A percentile compares a stretch with the other conserved stretches of the same genome.
Conservation (phyloP, 2,797 vertebrate species). For the Danio aesculapii region DNA sequence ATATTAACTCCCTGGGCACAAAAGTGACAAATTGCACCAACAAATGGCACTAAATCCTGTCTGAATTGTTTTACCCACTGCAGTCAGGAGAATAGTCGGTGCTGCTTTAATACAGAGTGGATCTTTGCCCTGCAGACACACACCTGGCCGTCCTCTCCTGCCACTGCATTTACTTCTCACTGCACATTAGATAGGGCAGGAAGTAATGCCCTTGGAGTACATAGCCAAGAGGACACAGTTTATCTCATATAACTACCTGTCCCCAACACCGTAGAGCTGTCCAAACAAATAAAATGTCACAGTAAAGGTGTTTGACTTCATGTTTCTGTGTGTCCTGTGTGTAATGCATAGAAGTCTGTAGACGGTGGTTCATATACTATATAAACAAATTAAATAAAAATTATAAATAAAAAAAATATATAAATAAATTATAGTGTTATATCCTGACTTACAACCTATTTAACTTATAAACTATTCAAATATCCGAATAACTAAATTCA, state of each 20-base stretch:
- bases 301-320: slow-evolving; percentile 61
- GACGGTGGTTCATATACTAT: background rate
- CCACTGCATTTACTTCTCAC: slow-evolving; percentile 56
- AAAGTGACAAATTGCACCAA: slow-evolving; percentile 34
- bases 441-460: background rate
- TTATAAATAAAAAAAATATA: no score
- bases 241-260: slow-evolving; percentile 71
- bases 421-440: no score
- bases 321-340: slow-evolving; percentile 37
- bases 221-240: slow-evolving; percentile 65
- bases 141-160: slow-evolving; percentile 57
- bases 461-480: no score
- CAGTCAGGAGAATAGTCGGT: slow-evolving; percentile 57
- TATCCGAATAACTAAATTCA: no score
- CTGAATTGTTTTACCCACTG: slow-evolving; percentile 49
- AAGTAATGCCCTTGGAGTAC: slow-evolving; percentile 63
- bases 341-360: slow-evolving; percentile 18
- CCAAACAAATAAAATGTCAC: slow-evolving; percentile 63
- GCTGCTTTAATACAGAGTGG: slow-evolving; percentile 56
- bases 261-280: slow-evolving; percentile 63
- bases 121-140: slow-evolving; percentile 60
- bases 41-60: slow-evolving; percentile 14
- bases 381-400: background rate
- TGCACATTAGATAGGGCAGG: slow-evolving; percentile 64
- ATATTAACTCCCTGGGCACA: slow-evolving; percentile 18